Evolutionary conservation across 2,113 vertebrate species (phyloP), one percentile per base, ranked within the genome.

Genomic region (Astatotilapia flaviijosephi): DNA sequence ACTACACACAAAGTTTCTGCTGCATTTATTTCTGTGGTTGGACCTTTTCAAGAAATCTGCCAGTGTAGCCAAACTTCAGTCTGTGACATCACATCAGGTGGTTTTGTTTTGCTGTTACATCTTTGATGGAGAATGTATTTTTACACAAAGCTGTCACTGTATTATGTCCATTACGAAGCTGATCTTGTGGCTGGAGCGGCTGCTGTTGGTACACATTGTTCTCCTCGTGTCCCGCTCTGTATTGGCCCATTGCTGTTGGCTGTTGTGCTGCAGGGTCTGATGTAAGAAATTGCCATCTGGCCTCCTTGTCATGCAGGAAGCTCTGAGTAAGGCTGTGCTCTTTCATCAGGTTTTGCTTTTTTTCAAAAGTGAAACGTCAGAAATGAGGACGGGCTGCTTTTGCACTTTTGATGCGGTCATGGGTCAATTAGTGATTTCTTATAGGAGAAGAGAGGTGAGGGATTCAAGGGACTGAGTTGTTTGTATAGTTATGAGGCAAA

Each of bases 211-310:
- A 86, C 92, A 83, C 58, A 5, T 3, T 90, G 91, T 94, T 82
- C 92, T 80, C 62, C 81, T 40, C 6, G 12, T 42, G 55, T 79
- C 60, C 23, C 15, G 42, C 9, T 84, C 37, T 40, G 49, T 45
- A 17, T 85, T n/a, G 19, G 45, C 49, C 47, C 15, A 0, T 80
- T 55, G 83, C 80, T 79, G 19, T 51, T 88, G 77, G 83, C 77
- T 68, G 58, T 70, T 83, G 55, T 84, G 82, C 80, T 88, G 83
- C 84, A 58, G 82, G 79, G 85, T 89, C 82, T 86, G 90, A 87
- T 91, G 88, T 89, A 86, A 87, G 81, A 89, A 88, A 79, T 42
- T 82, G 91, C 92, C 92, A 91, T 91, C 89, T 94, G 90, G 90
- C 88, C 62, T 87, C 82, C 80, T 84, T 80, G 89, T 90, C 84